Evolutionary conservation across 2,797 vertebrate genomes (phyloP).

Genomic region (Melanotaenia trifasciata): DNA sequence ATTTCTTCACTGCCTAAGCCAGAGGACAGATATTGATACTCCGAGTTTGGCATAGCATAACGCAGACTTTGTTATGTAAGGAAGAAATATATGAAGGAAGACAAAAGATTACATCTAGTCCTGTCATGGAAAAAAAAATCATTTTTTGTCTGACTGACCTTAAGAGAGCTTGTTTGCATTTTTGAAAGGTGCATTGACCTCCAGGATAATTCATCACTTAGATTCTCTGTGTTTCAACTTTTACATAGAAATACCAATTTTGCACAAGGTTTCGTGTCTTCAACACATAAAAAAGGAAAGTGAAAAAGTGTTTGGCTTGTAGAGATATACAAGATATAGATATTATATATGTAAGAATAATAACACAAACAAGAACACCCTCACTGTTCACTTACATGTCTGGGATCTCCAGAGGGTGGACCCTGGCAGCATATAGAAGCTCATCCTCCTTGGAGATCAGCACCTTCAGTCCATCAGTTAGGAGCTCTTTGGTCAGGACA

Average conservation of each 20-base stretch:
- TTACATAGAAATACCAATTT: conserved; percentile 9
- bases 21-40: conserved; percentile 46
- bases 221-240: background rate
- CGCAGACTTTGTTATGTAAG: conserved; percentile 47
- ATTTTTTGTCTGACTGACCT: conserved; percentile 7
- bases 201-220: background rate
- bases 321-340: no score
- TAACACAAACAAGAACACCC: background rate
- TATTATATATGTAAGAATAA: no score
- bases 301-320: background rate
- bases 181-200: background rate
- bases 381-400: conserved; percentile 87
- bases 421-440: conserved; percentile 93
- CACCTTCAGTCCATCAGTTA: conserved; percentile 92
- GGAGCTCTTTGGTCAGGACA: conserved; percentile 92
- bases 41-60: conserved; percentile 33
- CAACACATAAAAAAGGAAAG: background rate
- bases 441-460: conserved; percentile 98
- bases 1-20: conserved; percentile 48
- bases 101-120: conserved; percentile 1
- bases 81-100: conserved; percentile 6
- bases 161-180: conserved; percentile 3
- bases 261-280: background rate
- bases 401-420: conserved; percentile 91
- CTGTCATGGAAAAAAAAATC: conserved; percentile 6